A percentile compares a stretch with the other conserved stretches of the same genome.
These are phyloP conservation scores for Drosophila orena DNA, from an alignment of 1,140 invertebrate species.

Conservation along the genomic window DNA sequence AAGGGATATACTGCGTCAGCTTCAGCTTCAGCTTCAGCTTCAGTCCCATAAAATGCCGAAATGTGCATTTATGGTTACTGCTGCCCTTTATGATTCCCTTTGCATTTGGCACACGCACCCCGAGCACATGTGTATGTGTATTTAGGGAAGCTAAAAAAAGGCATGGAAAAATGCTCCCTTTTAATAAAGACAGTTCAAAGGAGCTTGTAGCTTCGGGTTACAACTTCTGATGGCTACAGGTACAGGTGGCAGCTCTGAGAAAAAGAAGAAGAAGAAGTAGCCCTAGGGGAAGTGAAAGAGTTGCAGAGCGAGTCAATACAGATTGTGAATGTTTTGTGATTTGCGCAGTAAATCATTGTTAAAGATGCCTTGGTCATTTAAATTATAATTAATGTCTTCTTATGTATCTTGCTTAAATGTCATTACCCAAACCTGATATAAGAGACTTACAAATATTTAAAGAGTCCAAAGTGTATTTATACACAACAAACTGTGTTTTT, in stretches of 20 bases:
- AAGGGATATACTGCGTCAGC: slow-evolving; percentile 44
- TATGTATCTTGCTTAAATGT: no score
- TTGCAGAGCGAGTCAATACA: not conserved
- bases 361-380: no score
- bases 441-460: no score
- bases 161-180: not conserved
- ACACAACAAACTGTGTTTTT: not conserved
- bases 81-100: slow-evolving; percentile 31
- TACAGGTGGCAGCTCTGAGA: not conserved
- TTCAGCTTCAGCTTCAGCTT: slow-evolving; percentile 6
- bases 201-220: not conserved
- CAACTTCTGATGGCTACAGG: not conserved
- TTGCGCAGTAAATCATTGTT: no score
- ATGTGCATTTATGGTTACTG: slow-evolving; percentile 57
- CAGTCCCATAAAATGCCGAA: slow-evolving; percentile 50
- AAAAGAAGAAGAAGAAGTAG: not conserved
- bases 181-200: slow-evolving; percentile 8
- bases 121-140: not conserved
- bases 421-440: no score
- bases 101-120: slow-evolving; percentile 38
- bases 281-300: not conserved
- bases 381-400: no score
- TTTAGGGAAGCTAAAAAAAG: not conserved
- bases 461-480: no score
- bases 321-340: no score